These are phyloP conservation scores for Tragelaphus scriptus DNA, from an alignment of 2,113 vertebrate species.

Conservation along the genomic window DNA sequence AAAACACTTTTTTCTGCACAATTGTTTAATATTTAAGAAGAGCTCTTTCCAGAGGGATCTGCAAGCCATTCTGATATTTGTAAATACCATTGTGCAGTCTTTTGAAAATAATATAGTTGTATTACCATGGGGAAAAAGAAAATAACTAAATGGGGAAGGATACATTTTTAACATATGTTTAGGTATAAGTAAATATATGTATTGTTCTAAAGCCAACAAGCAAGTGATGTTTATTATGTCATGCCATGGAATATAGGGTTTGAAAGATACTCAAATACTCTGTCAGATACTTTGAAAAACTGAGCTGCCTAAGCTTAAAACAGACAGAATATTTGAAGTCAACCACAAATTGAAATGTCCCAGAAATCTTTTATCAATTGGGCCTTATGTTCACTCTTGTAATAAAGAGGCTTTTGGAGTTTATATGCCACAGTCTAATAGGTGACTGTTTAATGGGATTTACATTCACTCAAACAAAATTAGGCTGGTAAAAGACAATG, in stretches of 20 bases:
- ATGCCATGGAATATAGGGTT: constrained; percentile 3
- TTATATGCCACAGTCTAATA: constrained; percentile 80
- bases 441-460: constrained; percentile 88
- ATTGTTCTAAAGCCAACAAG: background rate
- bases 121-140: background rate
- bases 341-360: constrained; percentile 66
- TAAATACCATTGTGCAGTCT: background rate
- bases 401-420: constrained; percentile 77
- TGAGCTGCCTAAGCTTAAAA: constrained; percentile 49
- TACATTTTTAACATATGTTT: background rate
- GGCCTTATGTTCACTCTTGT: constrained; percentile 73
- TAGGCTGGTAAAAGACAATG: constrained; percentile 85
- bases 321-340: constrained; percentile 66
- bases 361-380: constrained; percentile 75
- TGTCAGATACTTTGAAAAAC: constrained; percentile 62
- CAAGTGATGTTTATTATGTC: background rate
- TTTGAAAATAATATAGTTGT: background rate
- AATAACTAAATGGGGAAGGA: background rate
- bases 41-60: background rate
- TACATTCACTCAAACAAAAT: constrained; percentile 87
- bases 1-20: background rate
- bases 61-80: background rate
- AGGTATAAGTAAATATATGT: background rate
- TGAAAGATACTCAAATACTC: constrained; percentile 56
- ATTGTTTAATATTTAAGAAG: background rate